Conservation (phyloP, 1,140 invertebrate genomes). For the Apis laboriosa region DNA sequence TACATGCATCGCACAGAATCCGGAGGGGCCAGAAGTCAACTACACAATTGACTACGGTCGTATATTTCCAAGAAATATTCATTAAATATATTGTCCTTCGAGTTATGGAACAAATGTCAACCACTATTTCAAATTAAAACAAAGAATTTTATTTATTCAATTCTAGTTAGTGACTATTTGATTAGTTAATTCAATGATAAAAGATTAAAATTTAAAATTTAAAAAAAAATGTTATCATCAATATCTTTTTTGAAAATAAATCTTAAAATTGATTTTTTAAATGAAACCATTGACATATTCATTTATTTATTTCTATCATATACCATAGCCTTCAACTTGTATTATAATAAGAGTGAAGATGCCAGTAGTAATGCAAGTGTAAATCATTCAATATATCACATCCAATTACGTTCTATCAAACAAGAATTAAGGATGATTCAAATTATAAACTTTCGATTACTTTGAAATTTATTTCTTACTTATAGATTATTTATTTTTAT, state of each 20-base stretch:
- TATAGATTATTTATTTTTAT: not conserved
- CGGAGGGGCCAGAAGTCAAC: slow-evolving; percentile 54
- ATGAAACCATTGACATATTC: not conserved
- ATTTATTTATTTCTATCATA: not conserved
- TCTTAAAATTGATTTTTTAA: not conserved
- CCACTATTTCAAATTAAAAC: slow-evolving; percentile 19
- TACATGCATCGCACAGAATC: slow-evolving; percentile 30
- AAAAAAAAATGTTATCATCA: not conserved
- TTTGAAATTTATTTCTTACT: not conserved
- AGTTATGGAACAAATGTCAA: slow-evolving; percentile 43
- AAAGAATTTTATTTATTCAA: not conserved
- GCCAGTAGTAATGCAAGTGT: too few relatives aligned
- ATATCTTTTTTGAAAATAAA: not conserved
- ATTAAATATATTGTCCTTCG: slow-evolving; percentile 21
- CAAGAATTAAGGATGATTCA: not conserved
- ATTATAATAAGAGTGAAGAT: not conserved
- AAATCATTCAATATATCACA: not conserved
- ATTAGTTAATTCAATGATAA: not conserved
- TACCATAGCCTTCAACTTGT: not conserved
- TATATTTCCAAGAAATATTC: slow-evolving; percentile 37
- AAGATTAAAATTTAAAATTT: not conserved
- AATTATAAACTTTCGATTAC: not conserved
- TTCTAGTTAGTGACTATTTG: not conserved
- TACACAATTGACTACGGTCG: slow-evolving; percentile 45
- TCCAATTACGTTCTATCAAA: not conserved